Conservation (phyloP, 2,888 invertebrate species). For the Apamea epomidion region DNA sequence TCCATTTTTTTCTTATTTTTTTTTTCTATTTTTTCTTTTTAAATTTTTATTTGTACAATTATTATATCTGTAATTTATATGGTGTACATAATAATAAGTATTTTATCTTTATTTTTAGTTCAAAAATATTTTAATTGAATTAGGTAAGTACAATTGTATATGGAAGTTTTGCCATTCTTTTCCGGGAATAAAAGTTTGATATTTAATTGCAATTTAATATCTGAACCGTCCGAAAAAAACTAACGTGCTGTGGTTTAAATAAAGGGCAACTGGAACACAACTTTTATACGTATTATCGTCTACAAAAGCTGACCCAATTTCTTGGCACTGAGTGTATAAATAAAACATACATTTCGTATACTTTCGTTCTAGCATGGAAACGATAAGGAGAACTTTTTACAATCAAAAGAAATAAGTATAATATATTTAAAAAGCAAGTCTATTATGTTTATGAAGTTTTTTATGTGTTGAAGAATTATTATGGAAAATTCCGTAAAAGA, state of each 20-base stretch:
- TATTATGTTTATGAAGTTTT: no score
- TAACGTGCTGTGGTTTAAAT: background rate
- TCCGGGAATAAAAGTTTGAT: background rate
- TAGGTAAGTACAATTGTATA: no score
- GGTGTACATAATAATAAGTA: no score
- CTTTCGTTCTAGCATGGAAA: background rate
- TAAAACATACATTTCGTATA: conserved; percentile 33
- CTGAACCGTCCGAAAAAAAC: no score
- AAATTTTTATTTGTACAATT: no score
- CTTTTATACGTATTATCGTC: conserved; percentile 13
- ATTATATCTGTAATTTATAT: no score
- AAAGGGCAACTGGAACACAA: background rate
- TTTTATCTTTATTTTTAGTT: no score
- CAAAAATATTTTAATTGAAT: no score
- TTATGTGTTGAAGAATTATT: background rate
- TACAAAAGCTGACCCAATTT: conserved; percentile 55
- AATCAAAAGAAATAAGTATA: background rate
- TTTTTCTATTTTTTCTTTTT: no score
- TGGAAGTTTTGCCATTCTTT: background rate
- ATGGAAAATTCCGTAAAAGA: background rate
- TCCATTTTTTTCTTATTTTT: no score
- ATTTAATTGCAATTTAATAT: background rate
- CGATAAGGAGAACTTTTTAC: conserved; percentile 3
- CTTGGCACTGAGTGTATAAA: conserved; percentile 34
- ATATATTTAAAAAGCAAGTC: background rate